Base-by-base conservation (phyloP, 2,113 vertebrate genomes). In the Leucosticte australis region DNA sequence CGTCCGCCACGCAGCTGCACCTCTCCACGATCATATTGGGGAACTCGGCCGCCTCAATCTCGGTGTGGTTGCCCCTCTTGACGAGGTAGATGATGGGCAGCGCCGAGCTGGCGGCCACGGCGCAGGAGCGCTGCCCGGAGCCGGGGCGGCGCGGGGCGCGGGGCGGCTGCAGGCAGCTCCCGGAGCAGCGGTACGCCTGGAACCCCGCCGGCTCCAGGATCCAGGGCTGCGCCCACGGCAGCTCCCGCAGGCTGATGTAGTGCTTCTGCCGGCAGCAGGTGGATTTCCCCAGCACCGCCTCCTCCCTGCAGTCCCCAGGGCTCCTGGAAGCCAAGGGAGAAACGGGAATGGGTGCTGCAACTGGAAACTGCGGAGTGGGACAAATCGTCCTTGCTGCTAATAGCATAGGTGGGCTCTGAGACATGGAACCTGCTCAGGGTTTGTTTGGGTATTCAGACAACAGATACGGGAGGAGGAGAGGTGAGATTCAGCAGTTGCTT, bases 71-170 rank as follows among this genome's bases (percentile, higher is more conserved):
- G 17, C 98, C 99, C 57, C 98, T 99, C 95, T 98, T 98, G 82
- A 98, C 97, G 42, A 99, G 98, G 97, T 99, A 99, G 98, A 99
- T 99, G 96, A 99, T 92, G 44, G 99, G 99, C 33, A 99, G 93
- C 0, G 99, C 97, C 13, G 98, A 97, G 81, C 98, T 99, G 39
- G 98, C 98, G 0, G 97, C 96, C 64, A 87, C 98, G 0, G 98
- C 96, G 15, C 99, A 99, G 67, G 96, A 89, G 60, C 99, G 96
- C 70, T 98, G 96, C 24, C 98, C 97, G 3, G 98, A 98, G 19
- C 97, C 96, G 1, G 95, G 98, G 96, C 42, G 97, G n/a, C 85
- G 94, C 35, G 86, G 87, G 1, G 52, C 15, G 33, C 50, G 49
- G 37, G 97, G 97, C 2, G 97, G 98, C 94, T 98, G 98, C 86